phyloP scores from a whole-genome alignment of 2,797 vertebrate genomes.

The Channa striata region DNA sequence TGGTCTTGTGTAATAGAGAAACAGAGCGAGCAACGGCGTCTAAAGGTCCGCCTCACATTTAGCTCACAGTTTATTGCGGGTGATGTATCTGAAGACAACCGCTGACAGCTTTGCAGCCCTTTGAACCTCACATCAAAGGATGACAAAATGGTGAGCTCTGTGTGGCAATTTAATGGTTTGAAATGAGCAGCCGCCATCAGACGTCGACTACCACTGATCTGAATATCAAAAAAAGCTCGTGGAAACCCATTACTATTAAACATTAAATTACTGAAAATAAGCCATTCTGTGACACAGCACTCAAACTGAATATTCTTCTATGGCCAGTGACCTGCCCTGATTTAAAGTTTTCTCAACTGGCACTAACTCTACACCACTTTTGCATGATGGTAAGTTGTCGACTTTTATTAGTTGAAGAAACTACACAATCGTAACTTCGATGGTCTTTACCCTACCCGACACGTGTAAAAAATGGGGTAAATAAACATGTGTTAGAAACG shows the following conservation, averaged over 20 bases:
- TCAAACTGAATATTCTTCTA: conserved; percentile 12
- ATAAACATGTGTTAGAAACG: conserved; percentile 62
- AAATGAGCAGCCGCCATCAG: conserved; percentile 60
- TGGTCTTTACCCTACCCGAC: conserved; percentile 51
- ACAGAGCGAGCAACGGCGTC: conserved; percentile 28
- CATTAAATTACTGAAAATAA: conserved; percentile 31
- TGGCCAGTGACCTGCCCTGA: conserved; percentile 45
- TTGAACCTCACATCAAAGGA: conserved; percentile 74
- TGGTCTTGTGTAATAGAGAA: conserved; percentile 52
- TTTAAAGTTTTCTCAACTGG: conserved; percentile 53
- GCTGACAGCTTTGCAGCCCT: conserved; percentile 68
- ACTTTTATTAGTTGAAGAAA: conserved; percentile 63
- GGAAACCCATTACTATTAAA: conserved; percentile 29
- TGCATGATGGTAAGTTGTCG: conserved; percentile 46
- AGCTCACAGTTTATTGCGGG: conserved; percentile 60
- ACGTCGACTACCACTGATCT: conserved; percentile 37
- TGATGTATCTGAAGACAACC: conserved; percentile 70
- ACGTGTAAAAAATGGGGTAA: conserved; percentile 49
- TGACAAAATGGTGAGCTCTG: conserved; percentile 60
- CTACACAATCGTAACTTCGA: conserved; percentile 57
- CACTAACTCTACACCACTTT: conserved; percentile 40
- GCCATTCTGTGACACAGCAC: conserved; percentile 1
- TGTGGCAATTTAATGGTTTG: conserved; percentile 54
- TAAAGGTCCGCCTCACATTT: conserved; percentile 48
- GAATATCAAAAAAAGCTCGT: conserved; percentile 30